phyloP scores from a whole-genome alignment of 2,797 vertebrate genomes.

The Tragelaphus oryx region DNA sequence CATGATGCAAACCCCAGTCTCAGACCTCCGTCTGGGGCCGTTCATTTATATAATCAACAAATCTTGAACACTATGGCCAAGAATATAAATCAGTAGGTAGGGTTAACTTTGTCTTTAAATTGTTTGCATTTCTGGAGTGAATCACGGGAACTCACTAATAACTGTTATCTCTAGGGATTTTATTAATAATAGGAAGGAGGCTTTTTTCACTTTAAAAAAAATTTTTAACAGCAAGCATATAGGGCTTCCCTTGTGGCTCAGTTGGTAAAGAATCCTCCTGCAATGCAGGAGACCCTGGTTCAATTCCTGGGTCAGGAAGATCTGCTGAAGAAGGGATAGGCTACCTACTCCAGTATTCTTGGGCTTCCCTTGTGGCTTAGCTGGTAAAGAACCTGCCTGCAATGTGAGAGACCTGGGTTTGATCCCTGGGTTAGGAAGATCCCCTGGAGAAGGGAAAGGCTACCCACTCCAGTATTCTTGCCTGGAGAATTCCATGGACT shows the following conservation, averaged over 20 bases:
- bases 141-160: not conserved
- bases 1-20: conserved; percentile 45
- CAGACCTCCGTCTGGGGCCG: not conserved
- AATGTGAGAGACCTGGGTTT: not conserved
- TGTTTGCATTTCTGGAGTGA: conserved; percentile 15
- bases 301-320: not conserved
- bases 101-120: conserved; percentile 11
- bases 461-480: not conserved
- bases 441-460: not conserved
- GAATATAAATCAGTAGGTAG: not conserved
- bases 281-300: not conserved
- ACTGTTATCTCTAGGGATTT: not conserved
- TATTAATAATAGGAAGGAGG: not conserved
- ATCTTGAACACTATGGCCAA: not conserved
- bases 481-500: not conserved
- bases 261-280: not conserved
- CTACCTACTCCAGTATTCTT: not conserved
- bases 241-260: not conserved
- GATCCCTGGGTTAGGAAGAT: not conserved
- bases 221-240: not conserved
- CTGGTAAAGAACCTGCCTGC: not conserved
- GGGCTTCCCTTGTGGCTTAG: not conserved
- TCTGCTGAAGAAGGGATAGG: not conserved
- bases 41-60: not conserved
- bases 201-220: not conserved